These are phyloP conservation scores for Epsilonema sp. DNA, from an alignment of 2,888 invertebrate species.

Conservation along the genomic window DNA sequence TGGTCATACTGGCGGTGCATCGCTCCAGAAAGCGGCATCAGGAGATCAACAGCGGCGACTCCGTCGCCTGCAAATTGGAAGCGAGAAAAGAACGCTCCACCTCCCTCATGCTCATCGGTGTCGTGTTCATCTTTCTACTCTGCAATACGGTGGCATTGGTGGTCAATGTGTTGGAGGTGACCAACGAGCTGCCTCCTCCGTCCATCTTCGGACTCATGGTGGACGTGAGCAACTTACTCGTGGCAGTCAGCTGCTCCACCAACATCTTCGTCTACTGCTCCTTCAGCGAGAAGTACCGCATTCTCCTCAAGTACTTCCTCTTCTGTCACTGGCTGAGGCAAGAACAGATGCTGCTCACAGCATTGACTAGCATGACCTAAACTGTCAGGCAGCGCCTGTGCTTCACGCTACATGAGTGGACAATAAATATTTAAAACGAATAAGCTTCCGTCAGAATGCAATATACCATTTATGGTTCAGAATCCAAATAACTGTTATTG, in stretches of 20 bases:
- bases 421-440: too few relatives aligned
- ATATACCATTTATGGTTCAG: too few relatives aligned
- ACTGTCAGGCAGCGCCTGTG: too few relatives aligned
- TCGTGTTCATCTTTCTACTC: slow-evolving; percentile 33
- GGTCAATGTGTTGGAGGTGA: slow-evolving; percentile 16
- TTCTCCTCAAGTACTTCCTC: slow-evolving; percentile 2
- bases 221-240: slow-evolving; percentile 25
- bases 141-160: slow-evolving; percentile 26
- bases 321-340: not conserved
- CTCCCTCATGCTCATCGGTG: slow-evolving; percentile 34
- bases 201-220: slow-evolving; percentile 11
- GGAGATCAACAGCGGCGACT: slow-evolving; percentile 13
- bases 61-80: slow-evolving; percentile 14
- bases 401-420: too few relatives aligned
- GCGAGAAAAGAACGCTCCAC: slow-evolving; percentile 30
- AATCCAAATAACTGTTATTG: too few relatives aligned
- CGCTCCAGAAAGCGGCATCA: slow-evolving; percentile 25
- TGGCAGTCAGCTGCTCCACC: slow-evolving; percentile 29
- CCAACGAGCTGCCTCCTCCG: not conserved
- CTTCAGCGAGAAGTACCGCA: slow-evolving; percentile 30
- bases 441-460: too few relatives aligned
- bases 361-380: too few relatives aligned
- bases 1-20: slow-evolving; percentile 25
- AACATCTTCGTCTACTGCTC: slow-evolving; percentile 32
- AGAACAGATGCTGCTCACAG: too few relatives aligned